Evolutionary conservation across 2,797 vertebrate species (phyloP).

Genomic region (Xerus rutilus): DNA sequence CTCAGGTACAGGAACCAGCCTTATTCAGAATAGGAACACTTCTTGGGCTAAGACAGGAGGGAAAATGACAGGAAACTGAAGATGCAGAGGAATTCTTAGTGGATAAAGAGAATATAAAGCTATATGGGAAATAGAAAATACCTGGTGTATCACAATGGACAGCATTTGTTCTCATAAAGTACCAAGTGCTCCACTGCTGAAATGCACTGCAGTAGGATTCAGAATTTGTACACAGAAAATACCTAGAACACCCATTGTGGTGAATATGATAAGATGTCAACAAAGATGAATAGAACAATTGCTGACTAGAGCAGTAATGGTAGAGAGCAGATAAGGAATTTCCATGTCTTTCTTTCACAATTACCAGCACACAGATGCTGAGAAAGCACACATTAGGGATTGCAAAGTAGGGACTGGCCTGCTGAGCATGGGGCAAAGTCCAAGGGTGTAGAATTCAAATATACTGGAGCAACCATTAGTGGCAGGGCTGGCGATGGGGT

Average conservation of each 20-base stretch:
- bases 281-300: constrained; percentile 11
- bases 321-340: background rate
- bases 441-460: background rate
- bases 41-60: background rate
- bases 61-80: constrained; percentile 53
- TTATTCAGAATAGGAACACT: constrained; percentile 28
- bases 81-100: constrained; percentile 20
- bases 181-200: background rate
- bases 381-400: constrained; percentile 11
- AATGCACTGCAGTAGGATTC: background rate
- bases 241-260: constrained; percentile 7
- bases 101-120: background rate
- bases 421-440: background rate
- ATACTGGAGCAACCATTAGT: constrained; percentile 33
- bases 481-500: background rate
- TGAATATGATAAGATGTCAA: background rate
- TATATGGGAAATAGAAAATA: constrained; percentile 12
- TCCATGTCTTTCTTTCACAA: constrained; percentile 38
- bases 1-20: background rate
- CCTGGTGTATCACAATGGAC: background rate
- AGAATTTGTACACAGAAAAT: constrained; percentile 48
- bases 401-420: background rate
- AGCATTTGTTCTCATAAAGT: constrained; percentile 13
- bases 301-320: background rate
- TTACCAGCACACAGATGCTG: background rate